Base-by-base conservation (phyloP, 2,888 invertebrate genomes). In the Acanthoscelides obtectus region DNA sequence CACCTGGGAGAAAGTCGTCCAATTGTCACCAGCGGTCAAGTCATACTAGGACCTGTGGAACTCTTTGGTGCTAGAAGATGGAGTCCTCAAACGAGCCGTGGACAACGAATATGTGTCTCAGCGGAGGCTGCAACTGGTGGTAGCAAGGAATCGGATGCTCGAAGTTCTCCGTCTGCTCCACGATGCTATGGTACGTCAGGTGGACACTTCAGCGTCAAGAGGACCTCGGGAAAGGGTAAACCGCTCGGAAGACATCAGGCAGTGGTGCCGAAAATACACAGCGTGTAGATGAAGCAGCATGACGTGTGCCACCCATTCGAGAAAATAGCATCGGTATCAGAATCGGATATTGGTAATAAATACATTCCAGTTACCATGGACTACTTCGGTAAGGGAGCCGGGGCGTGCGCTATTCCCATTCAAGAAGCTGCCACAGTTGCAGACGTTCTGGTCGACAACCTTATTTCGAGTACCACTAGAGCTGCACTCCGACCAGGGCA, bases 281-380 rank as follows among this genome's bases (percentile, higher is more conserved):
- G 21, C 69, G 73, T 22, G 78, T 75, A 68, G 66, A 5, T 73
- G 75, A n/a, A n/a, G n/a, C n/a, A n/a, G n/a, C n/a, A n/a, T n/a
- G n/a, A n/a, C n/a, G n/a, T n/a, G n/a, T n/a, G n/a, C n/a, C n/a
- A n/a, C 20, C 75, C 75, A 45, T 77, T 78, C 65, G 74, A 76
- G 66, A 65, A 77, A 21, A 74, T 77, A 6, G 79, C 75, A 12
- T 76, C 75, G 4, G 76, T 77, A 63, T 77, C 77, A 12, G 71
- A 69, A 20, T 74, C 76, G 0, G 68, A 72, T 12, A 68, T 27
- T 66, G 69, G 72, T 25, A 77, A 75, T 45, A 71, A 69, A 65
- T 73, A 71, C 67, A 73, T 71, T 64, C 64, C 69, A 4, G 71
- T 65, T 2, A 68, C 63, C 4, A 72, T 72, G 72, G 69, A 71